phyloP scores from a whole-genome alignment of 2,888 invertebrate genomes.

The Nowickia ferox region DNA sequence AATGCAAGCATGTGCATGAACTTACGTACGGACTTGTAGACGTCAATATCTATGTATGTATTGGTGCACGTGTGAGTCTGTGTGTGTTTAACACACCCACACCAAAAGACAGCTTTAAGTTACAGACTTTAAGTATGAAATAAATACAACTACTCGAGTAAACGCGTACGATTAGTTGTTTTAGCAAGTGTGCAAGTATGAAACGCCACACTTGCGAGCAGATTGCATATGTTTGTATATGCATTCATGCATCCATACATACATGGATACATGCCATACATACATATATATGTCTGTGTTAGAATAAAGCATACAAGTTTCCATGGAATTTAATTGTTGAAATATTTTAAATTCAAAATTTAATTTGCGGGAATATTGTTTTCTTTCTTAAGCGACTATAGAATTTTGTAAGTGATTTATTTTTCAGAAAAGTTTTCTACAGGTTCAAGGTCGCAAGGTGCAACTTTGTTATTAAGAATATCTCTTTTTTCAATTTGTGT shows the following conservation, averaged over 20 bases:
- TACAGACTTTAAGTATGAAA: conserved; percentile 42
- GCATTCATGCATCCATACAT: neutral
- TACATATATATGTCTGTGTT: neutral
- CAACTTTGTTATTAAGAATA: no score
- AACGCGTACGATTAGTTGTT: conserved; percentile 4
- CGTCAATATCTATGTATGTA: no score
- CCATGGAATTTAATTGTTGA: conserved; percentile 33
- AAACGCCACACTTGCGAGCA: conserved; percentile 36
- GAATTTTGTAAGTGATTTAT: no score
- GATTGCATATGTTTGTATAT: neutral
- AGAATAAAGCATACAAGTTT: conserved; percentile 12
- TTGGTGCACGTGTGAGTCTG: neutral
- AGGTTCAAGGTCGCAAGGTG: no score
- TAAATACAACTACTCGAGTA: conserved; percentile 1
- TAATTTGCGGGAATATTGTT: neutral
- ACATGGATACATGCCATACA: neutral
- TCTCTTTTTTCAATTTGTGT: no score
- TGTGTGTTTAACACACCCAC: conserved; percentile 1
- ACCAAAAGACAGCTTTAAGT: neutral
- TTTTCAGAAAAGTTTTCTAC: no score
- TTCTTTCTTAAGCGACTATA: neutral
- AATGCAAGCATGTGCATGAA: conserved; percentile 8
- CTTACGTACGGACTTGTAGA: neutral
- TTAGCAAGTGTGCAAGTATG: conserved; percentile 25
- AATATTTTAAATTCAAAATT: conserved; percentile 7